Conservation (phyloP, 2,888 invertebrate genomes). For the Aquatica leii region DNA sequence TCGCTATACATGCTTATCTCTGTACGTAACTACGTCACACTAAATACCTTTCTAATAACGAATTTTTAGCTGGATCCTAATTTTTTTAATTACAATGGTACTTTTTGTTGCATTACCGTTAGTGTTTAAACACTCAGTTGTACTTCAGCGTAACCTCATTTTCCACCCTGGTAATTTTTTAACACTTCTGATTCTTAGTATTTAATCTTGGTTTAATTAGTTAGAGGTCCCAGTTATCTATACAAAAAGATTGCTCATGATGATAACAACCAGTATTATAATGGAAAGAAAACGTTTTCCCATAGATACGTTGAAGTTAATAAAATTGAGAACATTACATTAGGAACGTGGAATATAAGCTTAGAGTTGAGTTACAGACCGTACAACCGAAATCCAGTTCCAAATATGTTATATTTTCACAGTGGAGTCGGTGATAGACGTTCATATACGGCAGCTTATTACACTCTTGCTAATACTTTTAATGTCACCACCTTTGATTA, state of each 20-base stretch:
- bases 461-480: background rate
- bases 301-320: background rate
- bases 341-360: background rate
- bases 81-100: background rate
- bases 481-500: slow-evolving; percentile 6
- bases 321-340: background rate
- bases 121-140: background rate
- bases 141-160: background rate
- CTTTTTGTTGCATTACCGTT: slow-evolving; percentile 8
- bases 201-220: background rate
- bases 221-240: background rate
- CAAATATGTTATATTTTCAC: slow-evolving; percentile 3
- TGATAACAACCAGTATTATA: background rate
- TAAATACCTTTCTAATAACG: background rate
- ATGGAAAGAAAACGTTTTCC: background rate
- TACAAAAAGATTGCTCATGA: background rate
- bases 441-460: background rate
- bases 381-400: background rate
- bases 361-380: background rate
- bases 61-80: background rate
- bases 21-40: background rate
- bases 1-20: background rate
- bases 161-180: slow-evolving; percentile 2
- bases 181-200: no score
- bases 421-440: background rate